phyloP scores from a whole-genome alignment of 2,888 invertebrate species.

The Digitonthophagus gazella region DNA sequence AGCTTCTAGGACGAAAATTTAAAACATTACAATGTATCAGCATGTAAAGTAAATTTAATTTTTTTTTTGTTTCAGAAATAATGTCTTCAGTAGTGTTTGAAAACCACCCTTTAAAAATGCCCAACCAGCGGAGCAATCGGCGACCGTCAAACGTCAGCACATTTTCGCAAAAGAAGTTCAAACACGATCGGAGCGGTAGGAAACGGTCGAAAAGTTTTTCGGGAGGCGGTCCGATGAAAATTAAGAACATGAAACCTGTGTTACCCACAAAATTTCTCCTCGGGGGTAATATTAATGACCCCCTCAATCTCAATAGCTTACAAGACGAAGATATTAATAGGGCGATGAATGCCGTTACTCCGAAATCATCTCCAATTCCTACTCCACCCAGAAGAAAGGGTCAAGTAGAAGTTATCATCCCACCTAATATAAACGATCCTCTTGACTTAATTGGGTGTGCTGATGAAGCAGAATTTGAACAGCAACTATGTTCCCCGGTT shows the following conservation, averaged over 20 bases:
- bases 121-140: constrained; percentile 29
- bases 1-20: background rate
- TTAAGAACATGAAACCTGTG: constrained; percentile 67
- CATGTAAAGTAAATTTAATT: background rate
- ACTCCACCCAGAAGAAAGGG: constrained; percentile 77
- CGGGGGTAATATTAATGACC: constrained; percentile 94
- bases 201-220: constrained; percentile 70
- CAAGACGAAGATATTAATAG: constrained; percentile 76
- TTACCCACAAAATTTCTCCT: constrained; percentile 91
- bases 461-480: constrained; percentile 80
- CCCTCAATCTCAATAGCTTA: constrained; percentile 88
- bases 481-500: constrained; percentile 70
- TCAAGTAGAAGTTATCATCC: constrained; percentile 84
- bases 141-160: constrained; percentile 25
- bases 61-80: constrained; percentile 6
- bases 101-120: constrained; percentile 41
- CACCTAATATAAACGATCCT: constrained; percentile 90
- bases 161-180: constrained; percentile 41
- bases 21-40: background rate
- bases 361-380: constrained; percentile 87
- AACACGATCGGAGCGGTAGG: constrained; percentile 55
- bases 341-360: constrained; percentile 86
- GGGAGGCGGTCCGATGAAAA: constrained; percentile 47
- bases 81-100: constrained; percentile 54
- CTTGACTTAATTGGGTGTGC: constrained; percentile 79